Percentiles rank a stretch among this genome's conserved stretches.
These are phyloP conservation scores for Mustela lutreola DNA, from an alignment of 2,113 vertebrate species.

Conservation along the genomic window DNA sequence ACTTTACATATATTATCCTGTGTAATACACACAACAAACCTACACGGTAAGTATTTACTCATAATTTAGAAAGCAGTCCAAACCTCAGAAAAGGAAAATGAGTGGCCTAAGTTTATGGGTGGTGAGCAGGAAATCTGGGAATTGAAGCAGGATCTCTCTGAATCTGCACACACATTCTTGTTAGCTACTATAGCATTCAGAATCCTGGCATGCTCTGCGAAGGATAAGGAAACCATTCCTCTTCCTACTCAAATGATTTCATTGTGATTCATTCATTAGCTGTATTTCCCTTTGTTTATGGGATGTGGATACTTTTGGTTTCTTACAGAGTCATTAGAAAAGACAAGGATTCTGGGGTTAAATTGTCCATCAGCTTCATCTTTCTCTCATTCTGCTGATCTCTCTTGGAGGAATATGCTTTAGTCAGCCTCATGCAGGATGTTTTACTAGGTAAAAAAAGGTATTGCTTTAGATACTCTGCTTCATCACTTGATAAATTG, in stretches of 20 bases:
- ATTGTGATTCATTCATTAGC: neutral
- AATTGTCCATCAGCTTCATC: neutral
- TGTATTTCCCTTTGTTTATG: neutral
- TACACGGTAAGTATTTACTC: neutral
- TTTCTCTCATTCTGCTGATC: slow-evolving; percentile 32
- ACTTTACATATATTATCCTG: neutral
- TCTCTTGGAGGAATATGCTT: neutral
- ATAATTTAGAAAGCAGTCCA: slow-evolving; percentile 26
- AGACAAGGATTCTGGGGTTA: neutral
- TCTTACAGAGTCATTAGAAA: neutral
- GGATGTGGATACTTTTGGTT: neutral
- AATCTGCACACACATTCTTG: neutral
- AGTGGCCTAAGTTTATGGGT: neutral
- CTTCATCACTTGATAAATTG: neutral
- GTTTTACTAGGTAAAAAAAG: neutral
- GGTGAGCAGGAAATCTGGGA: neutral
- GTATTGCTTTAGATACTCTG: neutral
- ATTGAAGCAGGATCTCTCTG: slow-evolving; percentile 2
- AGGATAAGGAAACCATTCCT: neutral
- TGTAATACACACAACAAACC: neutral
- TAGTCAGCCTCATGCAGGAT: neutral
- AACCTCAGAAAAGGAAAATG: neutral
- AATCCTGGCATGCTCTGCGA: slow-evolving; percentile 14
- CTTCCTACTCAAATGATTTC: slow-evolving; percentile 44
- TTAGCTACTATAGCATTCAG: slow-evolving; percentile 7